These are phyloP conservation scores for Ptychochromis oligacanthus DNA, from an alignment of 2,113 vertebrate genomes.

Conservation along the genomic window DNA sequence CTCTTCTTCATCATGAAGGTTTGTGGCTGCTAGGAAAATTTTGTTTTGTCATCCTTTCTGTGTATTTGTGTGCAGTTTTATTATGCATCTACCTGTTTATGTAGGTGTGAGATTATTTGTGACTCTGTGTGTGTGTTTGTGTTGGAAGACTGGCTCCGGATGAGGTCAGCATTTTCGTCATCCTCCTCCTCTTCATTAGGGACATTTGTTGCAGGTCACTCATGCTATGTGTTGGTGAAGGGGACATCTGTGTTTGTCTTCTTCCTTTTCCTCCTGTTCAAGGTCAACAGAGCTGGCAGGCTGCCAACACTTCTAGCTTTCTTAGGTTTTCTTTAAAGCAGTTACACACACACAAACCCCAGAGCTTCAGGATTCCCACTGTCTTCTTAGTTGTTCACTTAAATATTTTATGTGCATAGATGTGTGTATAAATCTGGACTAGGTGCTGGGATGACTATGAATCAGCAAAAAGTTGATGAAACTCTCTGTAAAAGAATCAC, in stretches of 20 bases:
- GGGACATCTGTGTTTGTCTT: slow-evolving; percentile 26
- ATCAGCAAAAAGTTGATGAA: slow-evolving; percentile 7
- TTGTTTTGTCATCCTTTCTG: neutral
- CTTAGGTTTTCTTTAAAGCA: slow-evolving; percentile 28
- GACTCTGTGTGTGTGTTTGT: neutral
- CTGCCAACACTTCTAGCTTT: slow-evolving; percentile 28
- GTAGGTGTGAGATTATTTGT: neutral
- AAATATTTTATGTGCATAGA: slow-evolving; percentile 22
- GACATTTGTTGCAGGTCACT: slow-evolving; percentile 51
- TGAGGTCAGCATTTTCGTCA: slow-evolving; percentile 58
- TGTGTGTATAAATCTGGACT: neutral
- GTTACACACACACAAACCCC: neutral
- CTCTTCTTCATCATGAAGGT: slow-evolving; percentile 97
- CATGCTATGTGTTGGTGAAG: slow-evolving; percentile 32
- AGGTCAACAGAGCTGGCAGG: slow-evolving; percentile 45
- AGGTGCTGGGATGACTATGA: neutral
- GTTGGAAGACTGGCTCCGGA: neutral
- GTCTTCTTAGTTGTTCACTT: neutral
- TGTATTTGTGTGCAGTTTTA: neutral
- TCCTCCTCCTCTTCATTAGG: slow-evolving; percentile 27
- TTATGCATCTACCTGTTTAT: neutral
- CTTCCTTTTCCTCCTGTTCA: slow-evolving; percentile 22
- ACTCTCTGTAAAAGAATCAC: neutral
- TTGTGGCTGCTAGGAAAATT: neutral
- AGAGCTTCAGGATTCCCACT: neutral